Percentiles rank a stretch among this genome's conserved stretches.
Evolutionary conservation across 2,888 invertebrate genomes (phyloP).

Genomic region (Arrhopalites spinosus): DNA sequence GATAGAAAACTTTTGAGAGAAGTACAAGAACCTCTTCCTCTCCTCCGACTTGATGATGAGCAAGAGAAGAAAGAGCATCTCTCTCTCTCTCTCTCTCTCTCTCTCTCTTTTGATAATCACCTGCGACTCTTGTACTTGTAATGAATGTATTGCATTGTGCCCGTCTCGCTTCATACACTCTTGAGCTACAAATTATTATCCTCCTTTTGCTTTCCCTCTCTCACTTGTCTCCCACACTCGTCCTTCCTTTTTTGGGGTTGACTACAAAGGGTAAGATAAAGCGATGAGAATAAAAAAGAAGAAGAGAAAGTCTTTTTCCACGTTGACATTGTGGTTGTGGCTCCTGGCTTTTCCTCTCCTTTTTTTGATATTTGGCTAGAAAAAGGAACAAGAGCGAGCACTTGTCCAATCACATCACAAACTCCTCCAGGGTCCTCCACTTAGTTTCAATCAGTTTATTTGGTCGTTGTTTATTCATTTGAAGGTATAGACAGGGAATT

Average conservation of each 20-base stretch:
- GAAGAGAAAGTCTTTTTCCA: neutral
- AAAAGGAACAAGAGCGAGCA: too few relatives aligned
- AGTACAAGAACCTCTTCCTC: too few relatives aligned
- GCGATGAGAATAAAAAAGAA: too few relatives aligned
- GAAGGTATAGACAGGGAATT: too few relatives aligned
- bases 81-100: too few relatives aligned
- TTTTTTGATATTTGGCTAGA: too few relatives aligned
- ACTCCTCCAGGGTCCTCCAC: too few relatives aligned
- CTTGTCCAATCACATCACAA: too few relatives aligned
- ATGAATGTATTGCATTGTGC: neutral
- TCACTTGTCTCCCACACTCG: neutral
- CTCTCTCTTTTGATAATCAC: slow-evolving; percentile 17
- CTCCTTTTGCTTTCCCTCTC: neutral
- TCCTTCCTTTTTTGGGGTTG: too few relatives aligned
- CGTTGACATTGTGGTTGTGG: neutral
- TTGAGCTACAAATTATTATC: neutral
- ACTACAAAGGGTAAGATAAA: too few relatives aligned
- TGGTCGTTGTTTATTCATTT: too few relatives aligned
- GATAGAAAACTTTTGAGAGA: neutral
- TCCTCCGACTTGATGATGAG: neutral
- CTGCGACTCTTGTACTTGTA: neutral
- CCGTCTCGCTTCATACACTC: neutral
- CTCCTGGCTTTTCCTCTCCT: neutral
- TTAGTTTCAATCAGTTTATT: too few relatives aligned
- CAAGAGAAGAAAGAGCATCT: neutral